phyloP scores from a whole-genome alignment of 37 sponge, comb jelly and placozoan genomes.

The Axinella damicornis region DNA sequence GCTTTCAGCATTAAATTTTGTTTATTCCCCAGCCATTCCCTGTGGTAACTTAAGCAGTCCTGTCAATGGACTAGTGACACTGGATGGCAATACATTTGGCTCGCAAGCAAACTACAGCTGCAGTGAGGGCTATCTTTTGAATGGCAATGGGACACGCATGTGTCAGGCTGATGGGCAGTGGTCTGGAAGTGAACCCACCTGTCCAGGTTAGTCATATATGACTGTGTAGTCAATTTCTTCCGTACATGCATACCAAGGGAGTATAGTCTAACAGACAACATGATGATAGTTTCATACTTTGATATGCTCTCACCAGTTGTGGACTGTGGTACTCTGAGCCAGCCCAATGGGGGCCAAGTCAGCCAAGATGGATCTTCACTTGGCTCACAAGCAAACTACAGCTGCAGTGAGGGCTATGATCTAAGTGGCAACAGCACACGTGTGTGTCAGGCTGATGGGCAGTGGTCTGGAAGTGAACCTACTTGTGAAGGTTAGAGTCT shows the following conservation, averaged over 20 bases:
- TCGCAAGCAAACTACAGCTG: conserved; percentile 6
- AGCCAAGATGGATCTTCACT: too few relatives aligned
- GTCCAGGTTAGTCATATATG: too few relatives aligned
- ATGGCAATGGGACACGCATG: background rate
- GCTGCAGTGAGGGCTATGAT: too few relatives aligned
- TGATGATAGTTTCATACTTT: too few relatives aligned
- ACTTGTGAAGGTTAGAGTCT: conserved; percentile 39
- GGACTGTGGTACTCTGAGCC: too few relatives aligned
- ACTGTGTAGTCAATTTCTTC: too few relatives aligned
- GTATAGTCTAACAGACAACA: too few relatives aligned
- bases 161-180: conserved; percentile 4
- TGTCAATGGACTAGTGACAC: background rate
- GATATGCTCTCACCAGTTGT: too few relatives aligned
- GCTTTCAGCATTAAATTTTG: too few relatives aligned
- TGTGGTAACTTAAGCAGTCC: conserved; percentile 6
- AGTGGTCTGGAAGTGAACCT: conserved; percentile 49
- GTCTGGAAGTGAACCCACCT: conserved; percentile 16
- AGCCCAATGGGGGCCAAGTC: too few relatives aligned
- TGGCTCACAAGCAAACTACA: too few relatives aligned
- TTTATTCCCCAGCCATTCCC: background rate
- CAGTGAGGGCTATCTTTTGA: background rate
- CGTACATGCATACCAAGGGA: background rate
- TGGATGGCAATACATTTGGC: background rate
- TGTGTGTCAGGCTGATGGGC: background rate
- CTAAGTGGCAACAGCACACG: too few relatives aligned